Base-by-base conservation (phyloP, 2,797 vertebrate genomes). In the Sylvilagus floridanus region DNA sequence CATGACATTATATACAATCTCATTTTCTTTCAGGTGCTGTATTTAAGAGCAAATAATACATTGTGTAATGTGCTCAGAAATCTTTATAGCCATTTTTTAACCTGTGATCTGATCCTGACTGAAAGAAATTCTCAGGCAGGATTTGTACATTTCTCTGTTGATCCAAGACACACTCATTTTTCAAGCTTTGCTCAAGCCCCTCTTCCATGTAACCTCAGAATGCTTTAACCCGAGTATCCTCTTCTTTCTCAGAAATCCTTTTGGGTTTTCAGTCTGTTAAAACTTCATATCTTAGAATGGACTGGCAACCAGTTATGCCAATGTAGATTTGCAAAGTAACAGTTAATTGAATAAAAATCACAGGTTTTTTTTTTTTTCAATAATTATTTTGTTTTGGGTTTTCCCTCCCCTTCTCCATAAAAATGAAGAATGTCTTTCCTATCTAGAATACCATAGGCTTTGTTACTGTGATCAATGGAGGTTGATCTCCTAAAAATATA, bases 11-110 rank as follows among this genome's bases (percentile, higher is more conserved):
- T n/a, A 69, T 87, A 84, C 0, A 21, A 96, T 79, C n/a, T 76
- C 66, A 57, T 84, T 81, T 81, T 95, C 60, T 95, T 17, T 75
- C 26, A 42, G 65, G 90, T 52, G 86, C 68, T 0, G 5, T 72
- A 77, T 91, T 10, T 88, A 76, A 89, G 42, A 90, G 86, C 2
- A 50, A 90, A 19, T 8, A 90, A 78, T 77, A 87, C 22, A 60
- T 17, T 87, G 26, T 65, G 7, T 8, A 81, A 32, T 88, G 0
- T 63, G 21, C 62, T 84, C 7, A 91, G 52, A 14, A 89, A 86
- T 17, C 14, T 42, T 66, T 42, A 76, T 65, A 16, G 16, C 21
- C 9, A 65, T 88, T 87, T 91, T 52, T 86, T 87, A 65, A 79
- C 32, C 17, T 76, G 3, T 37, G 17, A 62, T 65, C 22, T 72